Percentiles rank a stretch among this genome's conserved stretches.
These are phyloP conservation scores for Drosophila rufa DNA, from an alignment of 1,140 invertebrate genomes.

Conservation along the genomic window DNA sequence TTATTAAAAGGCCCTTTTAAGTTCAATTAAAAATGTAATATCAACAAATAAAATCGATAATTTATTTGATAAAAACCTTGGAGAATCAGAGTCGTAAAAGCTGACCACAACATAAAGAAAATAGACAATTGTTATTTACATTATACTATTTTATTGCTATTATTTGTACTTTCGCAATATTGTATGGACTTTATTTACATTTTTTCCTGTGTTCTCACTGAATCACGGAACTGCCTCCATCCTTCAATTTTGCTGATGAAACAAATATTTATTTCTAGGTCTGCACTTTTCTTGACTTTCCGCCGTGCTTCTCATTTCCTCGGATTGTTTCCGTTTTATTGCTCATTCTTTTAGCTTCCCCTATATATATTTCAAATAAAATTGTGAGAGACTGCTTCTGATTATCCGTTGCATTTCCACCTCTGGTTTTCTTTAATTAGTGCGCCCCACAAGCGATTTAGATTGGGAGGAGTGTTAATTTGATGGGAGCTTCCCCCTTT, in stretches of 20 bases:
- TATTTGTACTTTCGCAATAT: neutral
- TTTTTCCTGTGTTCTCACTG: neutral
- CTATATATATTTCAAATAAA: neutral
- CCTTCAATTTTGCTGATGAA: slow-evolving; percentile 42
- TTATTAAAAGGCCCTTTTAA: neutral
- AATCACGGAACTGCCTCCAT: slow-evolving; percentile 6
- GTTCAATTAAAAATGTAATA: neutral
- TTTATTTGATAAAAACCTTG: neutral
- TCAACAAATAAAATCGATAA: neutral
- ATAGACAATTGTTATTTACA: neutral
- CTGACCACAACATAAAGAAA: neutral
- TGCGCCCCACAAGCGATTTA: slow-evolving; percentile 43
- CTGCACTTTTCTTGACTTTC: slow-evolving; percentile 20
- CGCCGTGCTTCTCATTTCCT: neutral
- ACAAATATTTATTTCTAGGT: slow-evolving; percentile 37
- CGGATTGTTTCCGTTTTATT: slow-evolving; percentile 17
- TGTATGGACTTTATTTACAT: neutral
- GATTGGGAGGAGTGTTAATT: slow-evolving; percentile 59
- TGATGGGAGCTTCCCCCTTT: slow-evolving; percentile 23
- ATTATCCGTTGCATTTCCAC: neutral
- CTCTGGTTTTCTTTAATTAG: slow-evolving; percentile 35
- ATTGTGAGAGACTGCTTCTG: neutral
- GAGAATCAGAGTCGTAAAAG: neutral
- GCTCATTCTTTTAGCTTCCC: neutral
- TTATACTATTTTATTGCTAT: neutral